Conservation (phyloP, 35 echinoderm and acorn worm genomes). For the Holothuria glaberrima region DNA sequence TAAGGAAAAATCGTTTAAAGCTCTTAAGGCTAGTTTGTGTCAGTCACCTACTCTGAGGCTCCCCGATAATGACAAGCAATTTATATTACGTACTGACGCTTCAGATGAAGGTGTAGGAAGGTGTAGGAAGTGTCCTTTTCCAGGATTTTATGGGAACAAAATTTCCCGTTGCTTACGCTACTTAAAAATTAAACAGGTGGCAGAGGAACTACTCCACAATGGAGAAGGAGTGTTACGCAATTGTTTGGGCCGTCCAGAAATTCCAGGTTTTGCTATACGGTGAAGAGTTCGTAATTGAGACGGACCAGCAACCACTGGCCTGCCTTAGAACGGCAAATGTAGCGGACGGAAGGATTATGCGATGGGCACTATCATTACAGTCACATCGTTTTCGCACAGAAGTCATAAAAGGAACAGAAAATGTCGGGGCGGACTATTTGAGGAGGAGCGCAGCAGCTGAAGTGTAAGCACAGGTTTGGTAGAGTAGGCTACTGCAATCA, state of each 20-base stretch:
- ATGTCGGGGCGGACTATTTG: constrained; percentile 8
- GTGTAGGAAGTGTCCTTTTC: constrained; percentile 25
- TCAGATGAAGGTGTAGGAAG: constrained; percentile 22
- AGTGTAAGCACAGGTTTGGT: too few relatives aligned
- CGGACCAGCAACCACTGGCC: not conserved
- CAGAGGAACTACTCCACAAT: constrained; percentile 52
- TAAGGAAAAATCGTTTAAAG: constrained; percentile 15
- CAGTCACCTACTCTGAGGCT: not conserved
- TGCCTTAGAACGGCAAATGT: not conserved
- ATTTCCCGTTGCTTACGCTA: constrained; percentile 66
- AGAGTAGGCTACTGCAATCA: too few relatives aligned
- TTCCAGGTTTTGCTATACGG: constrained; percentile 55
- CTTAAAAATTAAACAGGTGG: constrained; percentile 45
- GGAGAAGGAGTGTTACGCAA: constrained; percentile 58
- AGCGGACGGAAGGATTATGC: not conserved
- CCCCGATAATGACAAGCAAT: constrained; percentile 14
- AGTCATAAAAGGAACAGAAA: constrained; percentile 1
- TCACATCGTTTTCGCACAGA: not conserved
- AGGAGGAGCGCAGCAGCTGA: not conserved
- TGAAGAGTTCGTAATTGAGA: constrained; percentile 12
- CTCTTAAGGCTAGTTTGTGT: constrained; percentile 19
- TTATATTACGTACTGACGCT: constrained; percentile 50
- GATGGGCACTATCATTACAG: not conserved
- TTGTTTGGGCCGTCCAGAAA: constrained; percentile 60
- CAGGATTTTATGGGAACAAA: not conserved